phyloP scores from a whole-genome alignment of 35 echinoderm and acorn worm species.

The Ptychodera flava region DNA sequence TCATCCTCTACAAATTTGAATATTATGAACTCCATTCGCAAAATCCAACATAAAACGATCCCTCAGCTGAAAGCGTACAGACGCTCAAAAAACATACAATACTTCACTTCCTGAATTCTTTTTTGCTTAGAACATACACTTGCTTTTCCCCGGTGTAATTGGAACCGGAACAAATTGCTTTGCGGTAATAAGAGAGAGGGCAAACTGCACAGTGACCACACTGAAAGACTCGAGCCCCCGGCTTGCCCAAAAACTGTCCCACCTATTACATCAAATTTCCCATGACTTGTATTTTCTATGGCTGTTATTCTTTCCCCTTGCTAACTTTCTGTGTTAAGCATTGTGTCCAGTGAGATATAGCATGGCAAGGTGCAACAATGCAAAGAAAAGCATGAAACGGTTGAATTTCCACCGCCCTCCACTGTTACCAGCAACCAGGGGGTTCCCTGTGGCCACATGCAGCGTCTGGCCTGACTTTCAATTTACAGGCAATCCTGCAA shows the following conservation, averaged over 20 bases:
- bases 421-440: too few relatives aligned
- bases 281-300: background rate
- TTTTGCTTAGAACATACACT: too few relatives aligned
- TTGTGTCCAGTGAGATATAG: background rate
- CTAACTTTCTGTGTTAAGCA: background rate
- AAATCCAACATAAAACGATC: too few relatives aligned
- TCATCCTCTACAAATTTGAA: too few relatives aligned
- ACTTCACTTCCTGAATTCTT: too few relatives aligned
- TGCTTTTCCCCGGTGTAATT: too few relatives aligned
- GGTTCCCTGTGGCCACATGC: background rate
- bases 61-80: too few relatives aligned
- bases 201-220: background rate
- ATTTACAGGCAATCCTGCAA: background rate
- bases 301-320: background rate
- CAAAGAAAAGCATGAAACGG: background rate
- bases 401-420: background rate
- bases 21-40: too few relatives aligned
- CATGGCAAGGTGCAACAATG: background rate
- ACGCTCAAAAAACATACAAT: too few relatives aligned
- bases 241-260: background rate
- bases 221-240: background rate
- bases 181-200: too few relatives aligned
- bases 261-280: background rate
- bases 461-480: background rate
- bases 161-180: too few relatives aligned